These are phyloP conservation scores for Reticulitermes speratus DNA, from an alignment of 1,140 invertebrate genomes.

Conservation along the genomic window DNA sequence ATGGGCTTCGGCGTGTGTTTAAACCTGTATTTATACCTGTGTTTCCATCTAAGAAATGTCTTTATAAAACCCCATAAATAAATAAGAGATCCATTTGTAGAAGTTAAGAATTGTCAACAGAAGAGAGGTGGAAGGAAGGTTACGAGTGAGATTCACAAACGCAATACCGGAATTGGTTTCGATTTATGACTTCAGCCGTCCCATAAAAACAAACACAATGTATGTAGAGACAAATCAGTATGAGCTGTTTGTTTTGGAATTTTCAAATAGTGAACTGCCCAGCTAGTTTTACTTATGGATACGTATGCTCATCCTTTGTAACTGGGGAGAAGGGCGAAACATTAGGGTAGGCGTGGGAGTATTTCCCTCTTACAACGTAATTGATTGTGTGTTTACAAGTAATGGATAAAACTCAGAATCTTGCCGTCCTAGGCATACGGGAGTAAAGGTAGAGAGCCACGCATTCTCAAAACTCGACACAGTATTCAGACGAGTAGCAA, in stretches of 20 bases:
- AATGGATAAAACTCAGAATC: no score
- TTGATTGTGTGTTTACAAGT: no score
- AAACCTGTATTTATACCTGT: not conserved
- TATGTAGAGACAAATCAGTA: not conserved
- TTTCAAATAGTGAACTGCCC: not conserved
- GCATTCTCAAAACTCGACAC: no score
- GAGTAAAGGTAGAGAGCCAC: no score
- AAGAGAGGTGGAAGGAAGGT: not conserved
- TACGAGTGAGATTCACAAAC: not conserved
- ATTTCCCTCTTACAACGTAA: no score
- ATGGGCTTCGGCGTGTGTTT: not conserved
- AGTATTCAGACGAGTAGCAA: no score
- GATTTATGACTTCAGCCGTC: not conserved
- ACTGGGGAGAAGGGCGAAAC: no score
- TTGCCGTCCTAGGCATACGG: no score
- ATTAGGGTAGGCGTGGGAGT: no score
- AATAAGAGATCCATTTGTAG: not conserved
- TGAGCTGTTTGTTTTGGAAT: not conserved
- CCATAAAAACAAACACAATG: not conserved
- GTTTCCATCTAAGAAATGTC: not conserved
- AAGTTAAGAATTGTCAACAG: slow-evolving; percentile 10
- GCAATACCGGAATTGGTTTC: slow-evolving; percentile 10
- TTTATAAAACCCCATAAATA: not conserved
- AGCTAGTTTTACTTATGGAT: not conserved
- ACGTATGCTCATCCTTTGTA: no score